Evolutionary conservation across 1,140 invertebrate genomes (phyloP).

Genomic region (Heliconius melpomene): DNA sequence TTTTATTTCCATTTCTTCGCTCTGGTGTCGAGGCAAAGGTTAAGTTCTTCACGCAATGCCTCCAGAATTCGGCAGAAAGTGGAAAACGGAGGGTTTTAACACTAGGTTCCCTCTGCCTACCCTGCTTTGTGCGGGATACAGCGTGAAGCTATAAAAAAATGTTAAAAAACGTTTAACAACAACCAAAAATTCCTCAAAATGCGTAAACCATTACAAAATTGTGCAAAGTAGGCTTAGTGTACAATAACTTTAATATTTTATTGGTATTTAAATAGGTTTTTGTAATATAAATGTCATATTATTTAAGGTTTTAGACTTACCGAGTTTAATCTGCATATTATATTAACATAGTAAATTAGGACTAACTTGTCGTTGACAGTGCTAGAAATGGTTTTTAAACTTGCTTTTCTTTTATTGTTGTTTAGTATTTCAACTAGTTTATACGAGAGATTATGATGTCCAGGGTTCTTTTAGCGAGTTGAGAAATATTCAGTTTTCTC

Average conservation of each 20-base stretch:
- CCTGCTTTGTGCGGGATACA: no score
- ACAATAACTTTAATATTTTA: neutral
- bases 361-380: conserved; percentile 1
- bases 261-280: conserved; percentile 8
- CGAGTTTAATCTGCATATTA: conserved; percentile 10
- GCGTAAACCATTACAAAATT: neutral
- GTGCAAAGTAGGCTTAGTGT: neutral
- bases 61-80: no score
- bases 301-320: neutral
- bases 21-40: no score
- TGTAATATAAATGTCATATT: neutral
- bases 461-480: no score
- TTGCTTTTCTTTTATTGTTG: neutral
- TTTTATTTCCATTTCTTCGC: no score
- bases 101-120: no score
- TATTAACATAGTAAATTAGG: neutral
- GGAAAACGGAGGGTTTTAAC: no score
- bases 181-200: neutral
- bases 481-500: no score
- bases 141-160: no score
- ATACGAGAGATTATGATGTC: neutral
- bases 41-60: no score
- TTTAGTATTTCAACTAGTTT: neutral
- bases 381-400: neutral
- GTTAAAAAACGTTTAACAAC: no score